Evolutionary conservation across 2,113 vertebrate genomes (phyloP).

Genomic region (Dolichotis patagonum): DNA sequence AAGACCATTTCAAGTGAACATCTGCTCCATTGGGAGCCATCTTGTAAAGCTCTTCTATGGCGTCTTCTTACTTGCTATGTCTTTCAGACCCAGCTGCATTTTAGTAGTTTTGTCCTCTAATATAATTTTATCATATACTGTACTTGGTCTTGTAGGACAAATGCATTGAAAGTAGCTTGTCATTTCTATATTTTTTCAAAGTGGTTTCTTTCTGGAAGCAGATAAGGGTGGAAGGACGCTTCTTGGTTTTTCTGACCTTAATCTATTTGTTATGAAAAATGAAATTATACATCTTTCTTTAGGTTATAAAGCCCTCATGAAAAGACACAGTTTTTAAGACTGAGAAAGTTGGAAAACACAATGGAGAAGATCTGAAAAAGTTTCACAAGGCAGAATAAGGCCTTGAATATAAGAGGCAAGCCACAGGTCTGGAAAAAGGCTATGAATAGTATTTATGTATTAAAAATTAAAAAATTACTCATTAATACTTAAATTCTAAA

Average conservation of each 20-base stretch:
- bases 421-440: conserved; percentile 2
- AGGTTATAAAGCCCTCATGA: neutral
- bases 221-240: neutral
- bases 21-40: neutral
- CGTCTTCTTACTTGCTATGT: neutral
- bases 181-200: conserved; percentile 45
- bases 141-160: neutral
- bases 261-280: neutral
- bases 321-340: conserved; percentile 34
- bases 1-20: neutral
- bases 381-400: neutral
- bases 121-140: neutral
- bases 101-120: neutral
- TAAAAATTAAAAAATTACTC: neutral
- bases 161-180: neutral
- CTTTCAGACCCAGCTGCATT: neutral
- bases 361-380: neutral
- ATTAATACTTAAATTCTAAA: conserved; percentile 35
- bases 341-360: neutral
- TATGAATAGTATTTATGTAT: neutral
- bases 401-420: neutral
- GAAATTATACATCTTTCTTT: conserved; percentile 6
- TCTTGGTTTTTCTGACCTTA: neutral
- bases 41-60: neutral
- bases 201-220: neutral